Base-by-base conservation (phyloP, 2,888 invertebrate species). In the Coelopa pilipes region DNA sequence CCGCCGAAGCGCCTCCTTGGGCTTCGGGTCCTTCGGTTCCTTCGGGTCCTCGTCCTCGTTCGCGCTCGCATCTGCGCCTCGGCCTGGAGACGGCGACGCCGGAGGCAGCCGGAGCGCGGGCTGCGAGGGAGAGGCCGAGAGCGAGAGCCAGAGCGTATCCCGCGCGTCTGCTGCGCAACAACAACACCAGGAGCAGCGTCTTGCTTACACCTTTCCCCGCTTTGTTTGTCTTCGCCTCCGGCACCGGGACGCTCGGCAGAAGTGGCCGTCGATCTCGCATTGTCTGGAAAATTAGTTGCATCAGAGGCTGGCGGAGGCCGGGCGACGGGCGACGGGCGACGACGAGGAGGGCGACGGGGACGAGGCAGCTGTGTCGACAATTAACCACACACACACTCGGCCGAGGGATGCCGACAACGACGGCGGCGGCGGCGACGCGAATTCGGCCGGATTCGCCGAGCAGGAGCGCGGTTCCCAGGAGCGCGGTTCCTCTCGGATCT, bases 231-330 rank as follows among this genome's bases (percentile, higher is more conserved):
- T 19, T 57, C 4, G 17, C 21, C 11, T 57, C 17, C 5, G 57
- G 4, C 57, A 19, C 21, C n/a, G 21, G 21, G 57, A 15, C 11
- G 15, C 21, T 57, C 57, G 57, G 19, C 21, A 57, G 57, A 57
- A 57, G 57, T 57, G 17, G 11, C 57, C 57, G n/a, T 57, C 11
- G 57, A 19, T 19, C 17, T 57, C 17, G 57, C 19, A 19, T 57
- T 57, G 21, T 57, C 21, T 57, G 21, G 57, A 17, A 57, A 57
- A 57, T 57, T 57, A 57, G 57, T 57, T 57, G 57, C 57, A 57
- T 57, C 57, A 57, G 17, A 55, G 55, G 19, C 53, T 3, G 5
- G 4, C n/a, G 15, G n/a, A 17, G n/a, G 19, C 17, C 10, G 19
- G 15, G 15, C 10, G 9, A 12, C n/a, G 9, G 19, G 55, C 10